A percentile compares a stretch with the other conserved stretches of the same genome.
Evolutionary conservation across 2,888 invertebrate genomes (phyloP).

Genomic region (Andrena chrysosceles): DNA sequence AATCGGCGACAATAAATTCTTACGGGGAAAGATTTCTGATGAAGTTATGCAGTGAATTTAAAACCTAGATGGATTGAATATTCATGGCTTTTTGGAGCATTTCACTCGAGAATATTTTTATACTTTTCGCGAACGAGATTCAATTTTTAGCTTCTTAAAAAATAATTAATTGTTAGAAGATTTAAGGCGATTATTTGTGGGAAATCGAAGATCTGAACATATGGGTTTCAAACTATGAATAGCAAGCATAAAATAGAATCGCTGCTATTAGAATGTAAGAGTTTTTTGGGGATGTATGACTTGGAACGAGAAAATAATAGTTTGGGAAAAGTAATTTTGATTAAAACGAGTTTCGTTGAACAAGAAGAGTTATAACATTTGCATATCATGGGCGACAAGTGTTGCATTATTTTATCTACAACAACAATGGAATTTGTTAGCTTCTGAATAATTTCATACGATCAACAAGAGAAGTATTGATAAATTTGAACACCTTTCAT

Average conservation of each 20-base stretch:
- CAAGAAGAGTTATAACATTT: neutral
- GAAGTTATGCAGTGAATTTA: constrained; percentile 12
- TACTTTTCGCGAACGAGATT: neutral
- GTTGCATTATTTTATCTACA: neutral
- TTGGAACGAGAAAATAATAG: neutral
- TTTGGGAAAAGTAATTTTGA: neutral
- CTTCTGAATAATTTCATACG: neutral
- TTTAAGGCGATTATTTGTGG: too few relatives aligned
- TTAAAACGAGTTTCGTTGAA: neutral
- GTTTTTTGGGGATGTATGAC: too few relatives aligned
- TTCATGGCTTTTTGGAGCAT: neutral
- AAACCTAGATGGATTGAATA: constrained; percentile 8
- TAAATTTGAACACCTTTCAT: neutral
- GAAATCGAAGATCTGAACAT: too few relatives aligned
- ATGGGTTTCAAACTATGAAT: too few relatives aligned
- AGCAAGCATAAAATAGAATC: too few relatives aligned
- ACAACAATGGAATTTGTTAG: neutral
- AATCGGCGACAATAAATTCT: constrained; percentile 28
- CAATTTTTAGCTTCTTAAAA: neutral
- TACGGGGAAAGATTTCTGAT: neutral
- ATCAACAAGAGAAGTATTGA: neutral
- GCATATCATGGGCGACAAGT: too few relatives aligned
- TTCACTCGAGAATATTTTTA: neutral
- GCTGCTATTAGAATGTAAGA: too few relatives aligned
- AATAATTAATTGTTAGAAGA: neutral